These are phyloP conservation scores for Orthosia incerta DNA, from an alignment of 2,888 invertebrate species.

Conservation along the genomic window DNA sequence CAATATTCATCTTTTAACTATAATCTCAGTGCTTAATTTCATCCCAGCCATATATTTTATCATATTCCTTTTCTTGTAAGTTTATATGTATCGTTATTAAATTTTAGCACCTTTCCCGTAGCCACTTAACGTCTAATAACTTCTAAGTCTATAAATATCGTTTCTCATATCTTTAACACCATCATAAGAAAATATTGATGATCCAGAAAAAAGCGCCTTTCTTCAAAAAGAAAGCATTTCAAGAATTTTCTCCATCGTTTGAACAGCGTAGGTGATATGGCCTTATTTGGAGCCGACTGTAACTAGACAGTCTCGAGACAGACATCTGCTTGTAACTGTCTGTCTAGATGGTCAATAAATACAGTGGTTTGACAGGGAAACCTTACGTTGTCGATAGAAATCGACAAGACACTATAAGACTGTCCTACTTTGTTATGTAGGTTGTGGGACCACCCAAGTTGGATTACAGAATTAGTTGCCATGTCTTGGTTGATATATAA, in stretches of 20 bases:
- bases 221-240: slow-evolving; percentile 30
- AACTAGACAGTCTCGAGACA: slow-evolving; percentile 13
- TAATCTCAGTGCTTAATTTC: not conserved
- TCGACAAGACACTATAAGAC: slow-evolving; percentile 34
- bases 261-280: not conserved
- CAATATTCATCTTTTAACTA: no score
- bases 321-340: slow-evolving; percentile 37
- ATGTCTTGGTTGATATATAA: slow-evolving; percentile 11
- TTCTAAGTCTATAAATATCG: not conserved
- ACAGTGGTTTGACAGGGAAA: slow-evolving; percentile 58
- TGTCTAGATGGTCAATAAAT: slow-evolving; percentile 52
- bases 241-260: slow-evolving; percentile 32
- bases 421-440: slow-evolving; percentile 37
- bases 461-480: slow-evolving; percentile 26
- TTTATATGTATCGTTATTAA: not conserved
- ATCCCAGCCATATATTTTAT: no score
- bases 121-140: not conserved
- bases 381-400: slow-evolving; percentile 43
- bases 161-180: not conserved
- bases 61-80: not conserved
- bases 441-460: slow-evolving; percentile 50
- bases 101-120: not conserved
- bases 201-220: slow-evolving; percentile 27
- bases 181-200: slow-evolving; percentile 22
- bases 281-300: slow-evolving; percentile 36